Percentiles rank a stretch among this genome's conserved stretches.
Evolutionary conservation across 2,113 vertebrate species (phyloP).

Genomic region (Vanacampus margaritifer): DNA sequence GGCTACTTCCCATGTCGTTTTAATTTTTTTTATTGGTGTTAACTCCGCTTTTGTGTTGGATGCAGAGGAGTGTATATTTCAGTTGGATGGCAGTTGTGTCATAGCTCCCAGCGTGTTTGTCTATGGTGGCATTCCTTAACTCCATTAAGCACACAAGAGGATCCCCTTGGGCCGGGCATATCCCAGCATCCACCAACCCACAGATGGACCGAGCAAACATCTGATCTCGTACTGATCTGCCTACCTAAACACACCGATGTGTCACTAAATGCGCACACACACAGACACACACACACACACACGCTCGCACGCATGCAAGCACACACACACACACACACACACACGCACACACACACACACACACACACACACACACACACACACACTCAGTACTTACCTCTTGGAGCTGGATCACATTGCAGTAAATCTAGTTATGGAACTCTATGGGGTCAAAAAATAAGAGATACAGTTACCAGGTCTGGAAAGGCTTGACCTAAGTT

Average conservation of each 20-base stretch:
- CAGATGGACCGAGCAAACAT: constrained; percentile 57
- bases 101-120: constrained; percentile 70
- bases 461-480: constrained; percentile 63
- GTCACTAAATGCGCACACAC: constrained; percentile 14
- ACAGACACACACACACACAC: neutral
- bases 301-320: neutral
- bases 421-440: constrained; percentile 65
- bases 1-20: constrained; percentile 46
- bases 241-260: constrained; percentile 38
- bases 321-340: constrained; percentile 11
- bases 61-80: constrained; percentile 64
- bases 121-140: constrained; percentile 63
- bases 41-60: constrained; percentile 64
- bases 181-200: constrained; percentile 42
- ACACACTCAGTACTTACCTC: constrained; percentile 38
- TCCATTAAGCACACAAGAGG: constrained; percentile 58
- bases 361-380: too few species aligned
- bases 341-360: too few species aligned
- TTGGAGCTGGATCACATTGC: constrained; percentile 63
- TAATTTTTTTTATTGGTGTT: constrained; percentile 47
- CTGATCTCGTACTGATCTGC: constrained; percentile 40
- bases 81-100: constrained; percentile 65
- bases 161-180: constrained; percentile 56
- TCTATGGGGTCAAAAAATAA: constrained; percentile 54
- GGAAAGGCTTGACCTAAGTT: constrained; percentile 65